phyloP scores from a whole-genome alignment of 2,888 invertebrate genomes.

The Lutraria lutraria region DNA sequence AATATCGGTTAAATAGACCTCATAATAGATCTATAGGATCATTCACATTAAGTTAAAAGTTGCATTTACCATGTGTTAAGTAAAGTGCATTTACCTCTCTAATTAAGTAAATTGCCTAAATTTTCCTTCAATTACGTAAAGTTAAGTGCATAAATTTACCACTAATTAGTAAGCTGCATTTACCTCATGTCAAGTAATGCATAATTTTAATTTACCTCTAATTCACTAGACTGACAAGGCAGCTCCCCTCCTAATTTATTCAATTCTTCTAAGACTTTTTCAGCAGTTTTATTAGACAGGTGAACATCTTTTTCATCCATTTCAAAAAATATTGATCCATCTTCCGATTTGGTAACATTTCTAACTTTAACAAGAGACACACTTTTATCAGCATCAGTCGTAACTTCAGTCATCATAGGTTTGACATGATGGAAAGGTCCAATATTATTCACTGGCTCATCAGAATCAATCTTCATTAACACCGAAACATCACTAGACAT shows the following conservation, averaged over 20 bases:
- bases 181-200: constrained; percentile 41
- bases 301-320: constrained; percentile 53
- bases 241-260: constrained; percentile 33
- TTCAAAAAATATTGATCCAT: constrained; percentile 53
- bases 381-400: not conserved
- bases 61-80: too few relatives aligned
- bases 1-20: too few relatives aligned
- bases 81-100: constrained; percentile 45
- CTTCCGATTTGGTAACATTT: constrained; percentile 34
- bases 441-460: not conserved
- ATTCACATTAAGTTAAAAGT: not conserved
- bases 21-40: too few relatives aligned
- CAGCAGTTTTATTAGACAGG: constrained; percentile 48
- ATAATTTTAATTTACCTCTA: constrained; percentile 43
- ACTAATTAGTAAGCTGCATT: not conserved
- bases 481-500: not conserved
- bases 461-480: too few relatives aligned
- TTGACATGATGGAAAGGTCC: not conserved
- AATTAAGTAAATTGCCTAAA: too few relatives aligned
- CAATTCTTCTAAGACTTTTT: constrained; percentile 33
- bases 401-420: not conserved
- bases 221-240: constrained; percentile 10
- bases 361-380: constrained; percentile 26
- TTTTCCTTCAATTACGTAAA: too few relatives aligned
- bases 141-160: too few relatives aligned